Evolutionary conservation across 64 coral and sea anemone species (phyloP).

Genomic region (Actinia equina): DNA sequence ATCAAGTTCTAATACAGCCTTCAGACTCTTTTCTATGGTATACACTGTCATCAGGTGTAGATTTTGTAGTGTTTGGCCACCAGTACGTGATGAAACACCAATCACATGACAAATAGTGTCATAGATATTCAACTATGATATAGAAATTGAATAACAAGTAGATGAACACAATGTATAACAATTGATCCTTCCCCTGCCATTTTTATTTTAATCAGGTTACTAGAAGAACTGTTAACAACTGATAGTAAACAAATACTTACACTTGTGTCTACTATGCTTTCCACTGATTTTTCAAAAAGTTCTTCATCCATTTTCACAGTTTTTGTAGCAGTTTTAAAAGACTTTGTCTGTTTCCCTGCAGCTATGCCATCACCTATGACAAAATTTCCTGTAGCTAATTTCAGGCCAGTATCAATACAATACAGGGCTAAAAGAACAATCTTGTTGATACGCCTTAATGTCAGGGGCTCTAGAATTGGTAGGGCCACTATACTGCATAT

Average conservation of each 20-base stretch:
- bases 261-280: conserved; percentile 81
- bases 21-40: conserved; percentile 58
- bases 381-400: conserved; percentile 84
- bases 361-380: conserved; percentile 25
- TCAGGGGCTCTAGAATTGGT: conserved; percentile 84
- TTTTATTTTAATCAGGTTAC: too few species aligned
- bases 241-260: conserved; percentile 47
- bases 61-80: conserved; percentile 90
- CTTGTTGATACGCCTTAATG: conserved; percentile 72
- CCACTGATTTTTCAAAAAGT: conserved; percentile 66
- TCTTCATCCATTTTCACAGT: conserved; percentile 56
- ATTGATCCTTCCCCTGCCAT: too few species aligned
- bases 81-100: conserved; percentile 82
- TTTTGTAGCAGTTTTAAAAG: neutral
- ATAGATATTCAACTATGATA: conserved; percentile 72
- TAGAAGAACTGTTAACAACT: too few species aligned
- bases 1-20: conserved; percentile 39
- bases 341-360: conserved; percentile 33
- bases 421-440: conserved; percentile 70
- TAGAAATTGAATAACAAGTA: conserved; percentile 11
- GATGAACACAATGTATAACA: neutral
- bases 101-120: conserved; percentile 81
- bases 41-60: conserved; percentile 75
- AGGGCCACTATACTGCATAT: conserved; percentile 80
- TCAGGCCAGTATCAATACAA: conserved; percentile 79